These are phyloP conservation scores for Drosophila seguyi DNA, from an alignment of 1,140 invertebrate genomes.

Conservation along the genomic window DNA sequence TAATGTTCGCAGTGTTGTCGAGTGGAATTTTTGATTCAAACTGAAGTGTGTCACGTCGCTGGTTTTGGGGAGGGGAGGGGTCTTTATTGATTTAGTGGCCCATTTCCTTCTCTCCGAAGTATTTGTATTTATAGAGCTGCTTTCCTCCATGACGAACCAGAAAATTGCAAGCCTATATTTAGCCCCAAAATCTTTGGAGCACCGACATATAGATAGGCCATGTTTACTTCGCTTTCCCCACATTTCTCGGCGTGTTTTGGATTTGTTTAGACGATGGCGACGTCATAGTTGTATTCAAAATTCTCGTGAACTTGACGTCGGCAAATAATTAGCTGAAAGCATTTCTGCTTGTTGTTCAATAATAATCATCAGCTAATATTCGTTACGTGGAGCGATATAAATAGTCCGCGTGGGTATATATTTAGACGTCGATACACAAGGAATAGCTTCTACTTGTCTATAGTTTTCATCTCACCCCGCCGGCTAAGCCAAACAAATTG, in stretches of 20 bases:
- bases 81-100: slow-evolving; percentile 63
- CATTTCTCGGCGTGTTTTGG: slow-evolving; percentile 36
- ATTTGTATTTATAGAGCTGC: slow-evolving; percentile 45
- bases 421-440: slow-evolving; percentile 38
- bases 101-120: slow-evolving; percentile 22
- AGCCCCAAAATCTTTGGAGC: slow-evolving; percentile 31
- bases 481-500: slow-evolving; percentile 66
- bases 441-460: slow-evolving; percentile 25
- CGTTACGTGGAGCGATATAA: slow-evolving; percentile 73
- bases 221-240: slow-evolving; percentile 55
- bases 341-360: slow-evolving; percentile 67
- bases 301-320: slow-evolving; percentile 77
- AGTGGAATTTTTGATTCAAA: slow-evolving; percentile 32
- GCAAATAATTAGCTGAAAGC: slow-evolving; percentile 70
- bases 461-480: slow-evolving; percentile 30
- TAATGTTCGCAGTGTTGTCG: slow-evolving; percentile 75
- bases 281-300: slow-evolving; percentile 68
- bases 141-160: slow-evolving; percentile 54
- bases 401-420: slow-evolving; percentile 59
- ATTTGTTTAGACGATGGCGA: slow-evolving; percentile 47
- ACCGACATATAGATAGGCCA: slow-evolving; percentile 52
- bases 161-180: slow-evolving; percentile 68
- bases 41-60: slow-evolving; percentile 70
- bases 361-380: slow-evolving; percentile 68
- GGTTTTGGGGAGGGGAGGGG: slow-evolving; percentile 16